Evolutionary conservation across 2,113 vertebrate species (phyloP).

Genomic region (Corapipo altera): DNA sequence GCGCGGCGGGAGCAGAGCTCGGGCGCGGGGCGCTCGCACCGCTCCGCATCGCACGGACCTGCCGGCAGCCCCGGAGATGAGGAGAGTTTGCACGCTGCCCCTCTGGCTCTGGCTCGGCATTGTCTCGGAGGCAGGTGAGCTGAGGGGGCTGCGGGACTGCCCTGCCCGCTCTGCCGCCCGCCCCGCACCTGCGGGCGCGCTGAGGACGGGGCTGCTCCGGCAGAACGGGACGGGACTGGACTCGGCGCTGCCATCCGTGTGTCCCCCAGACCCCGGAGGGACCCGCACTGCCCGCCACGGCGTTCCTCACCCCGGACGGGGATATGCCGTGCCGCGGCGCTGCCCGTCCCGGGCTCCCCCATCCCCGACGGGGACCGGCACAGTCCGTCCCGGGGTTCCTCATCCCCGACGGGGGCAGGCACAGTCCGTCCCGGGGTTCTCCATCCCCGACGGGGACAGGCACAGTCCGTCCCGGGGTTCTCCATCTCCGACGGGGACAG

Average conservation of each 20-base stretch:
- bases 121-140: constrained; percentile 86
- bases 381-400: not conserved
- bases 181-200: not conserved
- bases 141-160: not conserved
- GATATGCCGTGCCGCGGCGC: not conserved
- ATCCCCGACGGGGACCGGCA: not conserved
- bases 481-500: not conserved
- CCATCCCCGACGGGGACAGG: not conserved
- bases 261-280: not conserved
- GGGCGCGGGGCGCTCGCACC: constrained; percentile 28
- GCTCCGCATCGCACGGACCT: not conserved
- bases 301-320: not conserved
- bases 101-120: constrained; percentile 87
- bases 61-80: constrained; percentile 82
- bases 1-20: constrained; percentile 37
- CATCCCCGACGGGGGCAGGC: not conserved
- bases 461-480: not conserved
- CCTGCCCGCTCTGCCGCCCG: not conserved
- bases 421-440: not conserved
- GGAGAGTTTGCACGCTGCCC: constrained; percentile 82
- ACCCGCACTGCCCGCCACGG: not conserved
- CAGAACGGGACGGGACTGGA: not conserved
- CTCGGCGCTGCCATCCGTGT: not conserved
- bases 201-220: not conserved
- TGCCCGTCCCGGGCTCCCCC: not conserved